Evolutionary conservation across 1,140 invertebrate genomes (phyloP).

Genomic region (Nebria ingens): DNA sequence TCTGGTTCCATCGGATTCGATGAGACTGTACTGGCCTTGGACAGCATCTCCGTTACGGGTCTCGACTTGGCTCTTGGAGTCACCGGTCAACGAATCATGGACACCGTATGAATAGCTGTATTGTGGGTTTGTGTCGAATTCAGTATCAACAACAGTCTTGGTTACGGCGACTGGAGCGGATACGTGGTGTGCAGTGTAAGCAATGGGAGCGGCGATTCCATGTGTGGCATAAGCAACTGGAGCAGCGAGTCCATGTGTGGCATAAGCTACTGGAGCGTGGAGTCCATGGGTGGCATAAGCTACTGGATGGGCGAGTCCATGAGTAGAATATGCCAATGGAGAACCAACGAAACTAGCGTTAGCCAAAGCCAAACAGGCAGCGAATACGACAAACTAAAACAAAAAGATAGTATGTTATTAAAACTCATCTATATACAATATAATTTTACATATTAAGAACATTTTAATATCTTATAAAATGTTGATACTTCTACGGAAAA

Average conservation of each 20-base stretch:
- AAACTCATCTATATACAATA: too few species aligned
- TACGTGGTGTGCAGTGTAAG: constrained; percentile 26
- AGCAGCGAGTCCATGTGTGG: constrained; percentile 11
- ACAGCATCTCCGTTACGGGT: constrained; percentile 47
- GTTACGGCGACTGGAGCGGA: constrained; percentile 32
- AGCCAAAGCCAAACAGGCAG: constrained; percentile 35
- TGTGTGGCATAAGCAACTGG: constrained; percentile 14
- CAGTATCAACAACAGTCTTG: constrained; percentile 35
- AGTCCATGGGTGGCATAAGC: constrained; percentile 16
- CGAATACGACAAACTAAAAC: constrained; percentile 37
- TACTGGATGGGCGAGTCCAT: constrained; percentile 21
- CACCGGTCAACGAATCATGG: constrained; percentile 43
- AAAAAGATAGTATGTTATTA: too few species aligned
- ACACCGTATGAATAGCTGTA: constrained; percentile 42
- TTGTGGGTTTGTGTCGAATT: constrained; percentile 38
- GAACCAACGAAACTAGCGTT: constrained; percentile 30
- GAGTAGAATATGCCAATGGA: constrained; percentile 22
- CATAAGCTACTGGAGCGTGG: constrained; percentile 20
- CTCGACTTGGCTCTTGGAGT: constrained; percentile 43
- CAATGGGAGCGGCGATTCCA: constrained; percentile 15
- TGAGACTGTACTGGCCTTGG: constrained; percentile 48
- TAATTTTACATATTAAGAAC: too few species aligned
- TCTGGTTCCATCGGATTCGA: constrained; percentile 54
- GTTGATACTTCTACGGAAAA: too few species aligned
- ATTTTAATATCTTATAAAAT: too few species aligned